Evolutionary conservation across 2,113 vertebrate genomes (phyloP).

Genomic region (Chaetura pelagica): DNA sequence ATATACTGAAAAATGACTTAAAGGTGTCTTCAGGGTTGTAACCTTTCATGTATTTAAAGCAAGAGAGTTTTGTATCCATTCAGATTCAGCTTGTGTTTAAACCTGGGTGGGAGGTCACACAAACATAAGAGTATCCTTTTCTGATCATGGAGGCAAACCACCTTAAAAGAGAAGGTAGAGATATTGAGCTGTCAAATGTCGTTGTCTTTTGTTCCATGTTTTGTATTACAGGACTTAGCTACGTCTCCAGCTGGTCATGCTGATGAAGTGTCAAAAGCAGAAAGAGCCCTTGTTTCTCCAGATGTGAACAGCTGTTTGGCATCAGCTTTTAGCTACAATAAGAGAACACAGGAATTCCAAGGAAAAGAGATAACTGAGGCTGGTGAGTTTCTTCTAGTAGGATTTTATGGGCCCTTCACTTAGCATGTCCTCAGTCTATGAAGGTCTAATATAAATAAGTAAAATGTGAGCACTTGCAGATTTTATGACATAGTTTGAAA

Average conservation of each 20-base stretch:
- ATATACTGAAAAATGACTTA: slow-evolving; percentile 78
- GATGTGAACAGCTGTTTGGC: slow-evolving; percentile 64
- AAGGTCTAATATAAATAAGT: neutral
- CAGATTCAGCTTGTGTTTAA: neutral
- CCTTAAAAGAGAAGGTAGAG: neutral
- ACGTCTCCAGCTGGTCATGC: slow-evolving; percentile 25
- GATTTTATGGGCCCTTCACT: neutral
- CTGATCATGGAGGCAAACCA: neutral
- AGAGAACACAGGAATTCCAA: slow-evolving; percentile 24
- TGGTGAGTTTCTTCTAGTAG: slow-evolving; percentile 45
- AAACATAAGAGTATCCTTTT: neutral
- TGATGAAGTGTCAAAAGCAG: neutral
- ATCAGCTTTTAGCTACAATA: slow-evolving; percentile 45
- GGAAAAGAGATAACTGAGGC: neutral
- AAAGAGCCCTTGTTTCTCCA: neutral
- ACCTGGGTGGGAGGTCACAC: neutral
- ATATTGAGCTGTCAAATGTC: neutral
- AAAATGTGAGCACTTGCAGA: neutral
- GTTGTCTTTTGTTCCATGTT: neutral
- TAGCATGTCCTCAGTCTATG: neutral
- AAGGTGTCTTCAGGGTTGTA: slow-evolving; percentile 62
- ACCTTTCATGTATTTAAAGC: neutral
- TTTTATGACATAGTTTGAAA: neutral
- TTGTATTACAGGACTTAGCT: slow-evolving; percentile 66
- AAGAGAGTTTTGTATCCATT: neutral